phyloP scores from a whole-genome alignment of 2,797 vertebrate species.

The Botia kubotai region DNA sequence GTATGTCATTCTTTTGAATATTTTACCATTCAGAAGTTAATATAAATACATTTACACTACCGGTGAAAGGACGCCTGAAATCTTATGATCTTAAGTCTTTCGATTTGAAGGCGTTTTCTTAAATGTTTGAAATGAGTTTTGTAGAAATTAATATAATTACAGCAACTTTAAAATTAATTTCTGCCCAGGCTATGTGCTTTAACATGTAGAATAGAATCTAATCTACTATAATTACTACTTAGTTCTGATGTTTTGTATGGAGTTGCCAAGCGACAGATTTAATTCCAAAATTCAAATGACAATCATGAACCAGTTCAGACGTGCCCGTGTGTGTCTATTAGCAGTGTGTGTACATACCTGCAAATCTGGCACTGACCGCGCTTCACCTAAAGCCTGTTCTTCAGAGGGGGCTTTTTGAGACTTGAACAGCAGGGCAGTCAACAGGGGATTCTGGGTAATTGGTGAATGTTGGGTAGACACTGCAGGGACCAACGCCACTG shows the following conservation, averaged over 20 bases:
- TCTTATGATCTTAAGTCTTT: too few relatives aligned
- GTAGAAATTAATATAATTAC: too few relatives aligned
- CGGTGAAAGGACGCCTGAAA: too few relatives aligned
- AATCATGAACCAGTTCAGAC: background rate
- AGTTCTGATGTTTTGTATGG: background rate
- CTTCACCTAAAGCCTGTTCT: constrained; percentile 35
- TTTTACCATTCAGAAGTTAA: too few relatives aligned
- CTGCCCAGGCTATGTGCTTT: background rate
- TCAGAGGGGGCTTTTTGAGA: constrained; percentile 23
- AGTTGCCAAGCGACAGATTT: background rate
- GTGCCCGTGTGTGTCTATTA: background rate
- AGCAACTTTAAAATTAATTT: too few relatives aligned
- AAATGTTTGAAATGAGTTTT: too few relatives aligned
- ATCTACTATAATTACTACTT: background rate
- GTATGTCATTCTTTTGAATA: too few relatives aligned
- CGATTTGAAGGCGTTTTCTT: too few relatives aligned
- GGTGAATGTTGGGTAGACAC: constrained; percentile 37
- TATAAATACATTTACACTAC: too few relatives aligned
- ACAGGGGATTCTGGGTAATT: constrained; percentile 53
- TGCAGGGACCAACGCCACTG: constrained; percentile 13
- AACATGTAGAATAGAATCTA: background rate
- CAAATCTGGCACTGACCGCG: constrained; percentile 43
- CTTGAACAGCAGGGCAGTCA: constrained; percentile 46
- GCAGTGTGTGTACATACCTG: constrained; percentile 34
- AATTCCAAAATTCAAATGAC: background rate